These are phyloP conservation scores for Girardinus metallicus DNA, from an alignment of 2,797 vertebrate genomes.

Conservation along the genomic window DNA sequence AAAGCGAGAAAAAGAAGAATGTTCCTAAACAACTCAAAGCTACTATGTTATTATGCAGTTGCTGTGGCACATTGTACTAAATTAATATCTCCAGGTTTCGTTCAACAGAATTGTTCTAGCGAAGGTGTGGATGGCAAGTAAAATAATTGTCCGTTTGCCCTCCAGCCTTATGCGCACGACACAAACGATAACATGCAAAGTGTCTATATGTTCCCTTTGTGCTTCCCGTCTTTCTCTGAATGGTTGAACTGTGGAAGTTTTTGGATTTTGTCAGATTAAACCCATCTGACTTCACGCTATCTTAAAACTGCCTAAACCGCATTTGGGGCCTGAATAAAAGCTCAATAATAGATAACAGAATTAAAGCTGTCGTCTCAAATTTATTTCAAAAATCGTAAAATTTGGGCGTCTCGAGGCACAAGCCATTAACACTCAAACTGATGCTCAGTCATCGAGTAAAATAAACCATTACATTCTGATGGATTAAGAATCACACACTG, in stretches of 20 bases:
- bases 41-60: too few species aligned
- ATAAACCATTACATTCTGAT: not conserved
- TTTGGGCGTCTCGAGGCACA: not conserved
- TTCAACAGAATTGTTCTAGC: too few species aligned
- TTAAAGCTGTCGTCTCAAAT: not conserved
- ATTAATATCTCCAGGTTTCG: too few species aligned
- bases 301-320: not conserved
- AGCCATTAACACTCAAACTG: not conserved
- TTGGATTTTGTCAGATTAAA: not conserved
- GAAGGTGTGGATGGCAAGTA: too few species aligned
- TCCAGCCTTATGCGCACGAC: too few species aligned
- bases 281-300: not conserved
- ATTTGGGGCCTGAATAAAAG: not conserved
- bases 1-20: too few species aligned
- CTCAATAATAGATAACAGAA: not conserved
- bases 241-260: not conserved
- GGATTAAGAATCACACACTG: not conserved
- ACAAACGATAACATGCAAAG: too few species aligned
- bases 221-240: not conserved
- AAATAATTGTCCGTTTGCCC: too few species aligned
- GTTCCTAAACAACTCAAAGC: too few species aligned
- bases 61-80: too few species aligned
- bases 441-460: not conserved
- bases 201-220: not conserved
- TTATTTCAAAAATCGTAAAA: not conserved